Evolutionary conservation across 2,888 invertebrate species (phyloP), one percentile per base, ranked within the genome.

Genomic region (Orthosia incerta): DNA sequence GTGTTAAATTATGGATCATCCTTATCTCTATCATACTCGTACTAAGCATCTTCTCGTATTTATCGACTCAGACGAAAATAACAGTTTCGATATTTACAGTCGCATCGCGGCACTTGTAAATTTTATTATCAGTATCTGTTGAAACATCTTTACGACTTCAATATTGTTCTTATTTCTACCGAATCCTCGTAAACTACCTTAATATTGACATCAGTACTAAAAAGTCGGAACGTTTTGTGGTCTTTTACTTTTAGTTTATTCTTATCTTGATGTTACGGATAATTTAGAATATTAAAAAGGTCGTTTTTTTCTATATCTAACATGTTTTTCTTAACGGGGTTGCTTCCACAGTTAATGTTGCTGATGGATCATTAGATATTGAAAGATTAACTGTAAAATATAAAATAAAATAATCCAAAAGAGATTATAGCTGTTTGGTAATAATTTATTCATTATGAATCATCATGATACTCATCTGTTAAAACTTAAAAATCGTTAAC

Each of bases 101-200:
- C 45, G 5, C 11, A 11, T 50, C 23, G 20, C 59, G 15, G 23
- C 57, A 31, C 48, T 59, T 56, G 53, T 67, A 59, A 61, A 62
- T 71, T 69, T 70, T 68, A 62, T 16, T 39, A 61, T 56, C 39
- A 60, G 7, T 59, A 81, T 76, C 75, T 53, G 67, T 68, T 57
- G 48, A 12, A 2, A 50, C 15, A 74, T 82, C 70, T 81, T 79
- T 71, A 82, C 23, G 75, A 48, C 61, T 39, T 48, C 12, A 57
- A 76, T 60, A 66, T 79, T 82, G 70, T 73, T 76, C 56, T 56
- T 53, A 51, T 73, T 82, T 73, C 45, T n/a, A 18, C 5, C 1
- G 11, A 53, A 69, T 53, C 16, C 65, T 65, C 68, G 16, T 82
- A 81, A 79, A 81, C 56, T 45, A 72, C 15, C 4, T 51, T 46